Percentiles rank a stretch among this genome's conserved stretches.
phyloP scores from a whole-genome alignment of 2,888 invertebrate species.

The Melipona bicolor region DNA sequence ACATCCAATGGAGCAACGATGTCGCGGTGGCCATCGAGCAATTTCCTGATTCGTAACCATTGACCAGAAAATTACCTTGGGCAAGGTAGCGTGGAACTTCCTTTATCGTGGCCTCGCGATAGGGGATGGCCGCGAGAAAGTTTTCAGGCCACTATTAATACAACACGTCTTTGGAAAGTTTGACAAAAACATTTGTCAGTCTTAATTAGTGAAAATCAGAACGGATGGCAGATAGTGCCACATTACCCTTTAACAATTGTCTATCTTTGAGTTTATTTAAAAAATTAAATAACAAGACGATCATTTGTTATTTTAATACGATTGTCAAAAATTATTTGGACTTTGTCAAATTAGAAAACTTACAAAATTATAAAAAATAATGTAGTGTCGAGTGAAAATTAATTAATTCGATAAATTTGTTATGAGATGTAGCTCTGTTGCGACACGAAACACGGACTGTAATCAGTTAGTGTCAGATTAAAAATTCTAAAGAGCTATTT shows the following conservation, averaged over 20 bases:
- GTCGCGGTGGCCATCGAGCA: constrained; percentile 7
- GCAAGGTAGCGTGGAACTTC: constrained; percentile 26
- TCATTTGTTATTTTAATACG: too few species aligned
- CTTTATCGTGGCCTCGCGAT: constrained; percentile 12
- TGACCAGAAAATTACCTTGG: constrained; percentile 46
- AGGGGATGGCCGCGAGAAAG: not conserved
- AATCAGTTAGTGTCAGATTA: too few species aligned
- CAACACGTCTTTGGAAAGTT: not conserved
- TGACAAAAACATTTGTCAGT: not conserved
- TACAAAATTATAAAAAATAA: too few species aligned
- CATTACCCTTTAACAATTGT: not conserved
- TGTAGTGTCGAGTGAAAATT: too few species aligned
- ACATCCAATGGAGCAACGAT: not conserved
- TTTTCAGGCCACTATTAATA: constrained; percentile 5
- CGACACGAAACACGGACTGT: too few species aligned
- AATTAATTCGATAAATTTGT: too few species aligned
- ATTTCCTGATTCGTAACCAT: constrained; percentile 26
- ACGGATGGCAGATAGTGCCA: not conserved
- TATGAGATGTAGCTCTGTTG: too few species aligned
- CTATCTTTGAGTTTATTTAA: not conserved
- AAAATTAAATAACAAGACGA: not conserved
- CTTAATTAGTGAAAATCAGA: not conserved
- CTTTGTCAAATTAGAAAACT: too few species aligned
- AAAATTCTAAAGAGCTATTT: too few species aligned
- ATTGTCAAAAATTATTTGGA: too few species aligned